Conservation (phyloP, 2,113 vertebrate genomes). For the Acrocephalus kingi region DNA sequence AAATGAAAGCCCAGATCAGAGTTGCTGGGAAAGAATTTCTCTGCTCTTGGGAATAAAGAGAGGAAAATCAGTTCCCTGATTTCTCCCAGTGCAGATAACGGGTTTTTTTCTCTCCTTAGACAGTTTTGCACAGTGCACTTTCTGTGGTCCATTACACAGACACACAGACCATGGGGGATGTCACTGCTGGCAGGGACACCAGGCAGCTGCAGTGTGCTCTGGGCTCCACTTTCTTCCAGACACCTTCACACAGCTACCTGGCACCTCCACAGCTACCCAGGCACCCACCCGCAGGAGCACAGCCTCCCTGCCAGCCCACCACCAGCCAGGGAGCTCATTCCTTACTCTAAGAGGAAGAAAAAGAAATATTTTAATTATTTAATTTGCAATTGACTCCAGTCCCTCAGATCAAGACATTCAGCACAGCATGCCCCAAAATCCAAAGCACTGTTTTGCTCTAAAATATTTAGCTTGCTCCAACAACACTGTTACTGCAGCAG, state of each 20-base stretch:
- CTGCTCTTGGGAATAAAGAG: not conserved
- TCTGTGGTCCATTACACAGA: not conserved
- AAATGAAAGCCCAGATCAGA: not conserved
- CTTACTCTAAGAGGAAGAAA: not conserved
- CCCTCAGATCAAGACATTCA: not conserved
- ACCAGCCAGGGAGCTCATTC: not conserved
- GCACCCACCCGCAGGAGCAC: not conserved
- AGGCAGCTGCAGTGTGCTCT: not conserved
- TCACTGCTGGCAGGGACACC: not conserved
- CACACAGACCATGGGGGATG: fast-evolving
- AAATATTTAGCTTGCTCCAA: not conserved
- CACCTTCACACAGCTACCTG: not conserved
- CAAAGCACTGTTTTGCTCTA: not conserved
- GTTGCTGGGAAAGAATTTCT: not conserved
- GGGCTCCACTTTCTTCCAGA: not conserved
- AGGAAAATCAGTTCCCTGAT: not conserved
- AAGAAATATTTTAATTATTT: not conserved
- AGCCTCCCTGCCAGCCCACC: not conserved
- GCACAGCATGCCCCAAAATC: not conserved
- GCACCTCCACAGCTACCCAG: not conserved
- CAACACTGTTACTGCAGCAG: not conserved
- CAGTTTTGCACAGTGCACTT: not conserved
- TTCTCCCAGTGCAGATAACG: not conserved
- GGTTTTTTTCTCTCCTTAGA: not conserved
- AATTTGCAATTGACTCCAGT: not conserved